Evolutionary conservation across 2,797 vertebrate species (phyloP).

Genomic region (Hylomyscus alleni): DNA sequence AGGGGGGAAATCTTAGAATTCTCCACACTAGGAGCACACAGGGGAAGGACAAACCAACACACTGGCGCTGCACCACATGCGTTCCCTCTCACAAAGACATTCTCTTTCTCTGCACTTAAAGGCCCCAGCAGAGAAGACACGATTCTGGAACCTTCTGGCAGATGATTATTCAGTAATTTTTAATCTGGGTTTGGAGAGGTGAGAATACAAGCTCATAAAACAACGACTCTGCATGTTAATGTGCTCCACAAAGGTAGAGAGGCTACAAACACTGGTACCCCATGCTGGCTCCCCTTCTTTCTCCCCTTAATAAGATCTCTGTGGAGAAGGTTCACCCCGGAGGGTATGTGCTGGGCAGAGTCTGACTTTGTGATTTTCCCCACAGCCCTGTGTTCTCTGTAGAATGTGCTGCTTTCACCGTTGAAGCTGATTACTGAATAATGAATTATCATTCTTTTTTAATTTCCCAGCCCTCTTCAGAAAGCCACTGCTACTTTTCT

Average conservation of each 20-base stretch:
- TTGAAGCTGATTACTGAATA: slow-evolving; percentile 73
- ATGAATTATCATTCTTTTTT: slow-evolving; percentile 78
- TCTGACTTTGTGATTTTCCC: slow-evolving; percentile 40
- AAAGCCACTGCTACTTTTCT: slow-evolving; percentile 61
- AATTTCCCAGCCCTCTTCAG: slow-evolving; percentile 70
- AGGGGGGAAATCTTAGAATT: neutral
- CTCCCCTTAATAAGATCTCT: slow-evolving; percentile 75
- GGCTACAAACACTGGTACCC: neutral
- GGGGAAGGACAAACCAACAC: neutral
- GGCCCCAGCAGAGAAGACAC: neutral
- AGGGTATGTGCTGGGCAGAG: neutral
- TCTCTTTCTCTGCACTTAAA: neutral
- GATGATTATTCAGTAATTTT: slow-evolving; percentile 21
- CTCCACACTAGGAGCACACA: neutral
- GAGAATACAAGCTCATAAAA: neutral
- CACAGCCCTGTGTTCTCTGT: slow-evolving; percentile 44
- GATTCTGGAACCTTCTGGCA: slow-evolving; percentile 1
- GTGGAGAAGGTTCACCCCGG: slow-evolving; percentile 42
- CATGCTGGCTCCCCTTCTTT: slow-evolving; percentile 59
- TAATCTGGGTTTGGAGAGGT: slow-evolving; percentile 39
- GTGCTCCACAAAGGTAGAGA: slow-evolving; percentile 27
- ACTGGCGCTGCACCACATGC: neutral
- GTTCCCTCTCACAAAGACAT: neutral
- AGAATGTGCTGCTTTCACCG: slow-evolving; percentile 53
- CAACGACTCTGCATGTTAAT: slow-evolving; percentile 61